Conservation (phyloP, 2,113 vertebrate genomes). For the Misgurnus anguillicaudatus region DNA sequence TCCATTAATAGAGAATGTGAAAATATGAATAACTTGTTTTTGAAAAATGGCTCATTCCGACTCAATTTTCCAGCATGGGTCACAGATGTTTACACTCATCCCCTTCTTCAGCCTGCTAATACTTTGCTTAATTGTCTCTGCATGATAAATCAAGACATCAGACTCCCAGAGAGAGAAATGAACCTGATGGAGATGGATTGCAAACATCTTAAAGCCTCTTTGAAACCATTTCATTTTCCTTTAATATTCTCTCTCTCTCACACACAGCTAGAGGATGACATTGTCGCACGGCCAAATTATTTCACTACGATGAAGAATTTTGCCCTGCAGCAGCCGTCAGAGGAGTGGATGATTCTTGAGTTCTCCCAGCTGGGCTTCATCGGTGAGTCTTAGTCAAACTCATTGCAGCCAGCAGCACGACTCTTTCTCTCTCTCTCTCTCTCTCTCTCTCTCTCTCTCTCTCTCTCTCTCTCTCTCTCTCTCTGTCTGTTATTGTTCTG, state of each 20-base stretch:
- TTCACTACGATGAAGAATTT: slow-evolving; percentile 99
- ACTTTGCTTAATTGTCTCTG: too few relatives aligned
- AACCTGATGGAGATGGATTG: neutral
- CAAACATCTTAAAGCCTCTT: neutral
- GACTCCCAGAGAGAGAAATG: too few relatives aligned
- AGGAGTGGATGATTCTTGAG: slow-evolving; percentile 99
- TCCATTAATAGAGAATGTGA: too few relatives aligned
- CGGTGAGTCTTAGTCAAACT: slow-evolving; percentile 70
- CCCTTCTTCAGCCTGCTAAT: too few relatives aligned
- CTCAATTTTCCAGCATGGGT: too few relatives aligned
- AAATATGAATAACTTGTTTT: too few relatives aligned
- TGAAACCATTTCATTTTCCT: neutral
- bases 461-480: neutral
- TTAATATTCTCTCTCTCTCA: slow-evolving; percentile 35
- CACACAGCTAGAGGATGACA: slow-evolving; percentile 94
- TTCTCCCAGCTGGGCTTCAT: slow-evolving; percentile 99
- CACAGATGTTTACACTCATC: too few relatives aligned
- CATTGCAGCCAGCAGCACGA: neutral
- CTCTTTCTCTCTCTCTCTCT: neutral
- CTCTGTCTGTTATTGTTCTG: neutral
- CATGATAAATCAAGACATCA: too few relatives aligned
- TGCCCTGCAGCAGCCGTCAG: slow-evolving; percentile 93
- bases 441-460: too few relatives aligned
- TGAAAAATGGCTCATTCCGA: too few relatives aligned
- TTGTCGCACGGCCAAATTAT: slow-evolving; percentile 96